phyloP scores from a whole-genome alignment of 2,888 invertebrate species.

The Mesorhabditis spiculigera region DNA sequence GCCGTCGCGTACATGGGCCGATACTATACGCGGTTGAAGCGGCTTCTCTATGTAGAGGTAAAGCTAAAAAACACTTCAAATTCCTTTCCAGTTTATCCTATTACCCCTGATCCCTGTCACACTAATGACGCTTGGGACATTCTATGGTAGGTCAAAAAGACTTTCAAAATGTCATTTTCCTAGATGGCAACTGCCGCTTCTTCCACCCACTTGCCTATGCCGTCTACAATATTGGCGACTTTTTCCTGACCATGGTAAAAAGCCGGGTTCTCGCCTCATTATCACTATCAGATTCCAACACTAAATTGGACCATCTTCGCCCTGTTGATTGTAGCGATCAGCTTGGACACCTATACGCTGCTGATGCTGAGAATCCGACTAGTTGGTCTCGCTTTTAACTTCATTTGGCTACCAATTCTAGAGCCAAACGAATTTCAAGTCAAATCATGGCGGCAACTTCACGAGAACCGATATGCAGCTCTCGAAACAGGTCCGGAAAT shows the following conservation, averaged over 20 bases:
- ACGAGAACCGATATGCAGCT: neutral
- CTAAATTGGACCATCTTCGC: neutral
- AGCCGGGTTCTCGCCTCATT: neutral
- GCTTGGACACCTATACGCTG: neutral
- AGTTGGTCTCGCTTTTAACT: neutral
- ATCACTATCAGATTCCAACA: neutral
- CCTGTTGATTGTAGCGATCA: neutral
- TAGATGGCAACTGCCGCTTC: slow-evolving; percentile 2
- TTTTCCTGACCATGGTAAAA: slow-evolving; percentile 1
- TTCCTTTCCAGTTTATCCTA: neutral
- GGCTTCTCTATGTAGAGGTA: neutral
- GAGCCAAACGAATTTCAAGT: neutral
- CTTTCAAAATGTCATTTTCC: neutral
- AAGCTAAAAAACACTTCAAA: neutral
- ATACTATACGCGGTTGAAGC: neutral
- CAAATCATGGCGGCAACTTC: neutral
- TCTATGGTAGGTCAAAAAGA: neutral
- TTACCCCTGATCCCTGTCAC: neutral
- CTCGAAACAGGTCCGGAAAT: neutral
- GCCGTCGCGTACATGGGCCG: neutral
- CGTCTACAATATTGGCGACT: neutral
- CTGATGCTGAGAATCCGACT: neutral
- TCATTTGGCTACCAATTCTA: neutral
- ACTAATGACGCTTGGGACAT: neutral
- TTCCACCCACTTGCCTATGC: neutral